Conservation (phyloP, 2,113 vertebrate genomes). For the Nannospalax galili region DNA sequence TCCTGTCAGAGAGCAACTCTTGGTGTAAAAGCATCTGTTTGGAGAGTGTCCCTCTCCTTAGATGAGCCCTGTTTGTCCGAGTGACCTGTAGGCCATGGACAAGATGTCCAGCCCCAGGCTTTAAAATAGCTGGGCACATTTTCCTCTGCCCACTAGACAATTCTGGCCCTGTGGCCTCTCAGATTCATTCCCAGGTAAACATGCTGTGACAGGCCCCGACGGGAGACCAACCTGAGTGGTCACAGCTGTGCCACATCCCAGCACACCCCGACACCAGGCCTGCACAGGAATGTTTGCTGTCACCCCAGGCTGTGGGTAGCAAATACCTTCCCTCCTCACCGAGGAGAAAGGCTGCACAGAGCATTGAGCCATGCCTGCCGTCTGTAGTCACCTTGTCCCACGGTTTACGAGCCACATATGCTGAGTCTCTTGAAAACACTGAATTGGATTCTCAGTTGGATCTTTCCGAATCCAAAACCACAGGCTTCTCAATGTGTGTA, state of each 20-base stretch:
- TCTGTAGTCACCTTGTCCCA: conserved; percentile 80
- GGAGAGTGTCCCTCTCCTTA: conserved; percentile 47
- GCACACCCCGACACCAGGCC: conserved; percentile 87
- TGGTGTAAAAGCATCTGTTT: conserved; percentile 74
- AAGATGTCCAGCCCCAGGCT: conserved; percentile 79
- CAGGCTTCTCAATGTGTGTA: conserved; percentile 12
- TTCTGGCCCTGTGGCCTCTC: conserved; percentile 88
- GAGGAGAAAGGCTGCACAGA: conserved; percentile 87
- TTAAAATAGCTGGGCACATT: conserved; percentile 82
- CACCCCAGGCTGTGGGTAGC: conserved; percentile 91
- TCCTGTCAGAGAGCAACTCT: conserved; percentile 56
- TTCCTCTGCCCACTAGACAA: conserved; percentile 88
- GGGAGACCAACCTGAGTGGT: conserved; percentile 88
- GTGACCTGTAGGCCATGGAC: conserved; percentile 79
- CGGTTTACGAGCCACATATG: conserved; percentile 22
- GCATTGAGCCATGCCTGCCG: conserved; percentile 84
- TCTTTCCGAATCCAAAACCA: conserved; percentile 26
- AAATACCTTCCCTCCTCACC: conserved; percentile 89
- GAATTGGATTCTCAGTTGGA: neutral
- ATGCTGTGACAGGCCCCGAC: conserved; percentile 87
- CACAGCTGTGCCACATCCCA: conserved; percentile 91
- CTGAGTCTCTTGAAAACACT: conserved; percentile 8
- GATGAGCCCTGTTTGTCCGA: conserved; percentile 82
- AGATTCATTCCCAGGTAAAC: conserved; percentile 96
- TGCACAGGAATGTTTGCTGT: conserved; percentile 94